Percentiles rank a stretch among this genome's conserved stretches.
Evolutionary conservation across 1,140 invertebrate species (phyloP).

Genomic region (Drosophila pectinifera): DNA sequence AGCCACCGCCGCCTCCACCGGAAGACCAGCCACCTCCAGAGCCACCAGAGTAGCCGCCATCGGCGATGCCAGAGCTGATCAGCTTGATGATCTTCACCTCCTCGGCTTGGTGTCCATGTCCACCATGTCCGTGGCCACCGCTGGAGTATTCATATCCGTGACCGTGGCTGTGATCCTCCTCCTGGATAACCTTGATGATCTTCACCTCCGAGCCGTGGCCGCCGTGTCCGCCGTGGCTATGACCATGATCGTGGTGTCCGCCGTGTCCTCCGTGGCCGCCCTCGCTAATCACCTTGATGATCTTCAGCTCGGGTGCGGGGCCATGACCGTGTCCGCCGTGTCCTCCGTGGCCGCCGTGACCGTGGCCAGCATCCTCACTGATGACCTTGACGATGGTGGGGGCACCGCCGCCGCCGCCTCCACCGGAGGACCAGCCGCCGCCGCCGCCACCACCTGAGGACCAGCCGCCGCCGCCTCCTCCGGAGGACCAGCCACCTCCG

Average conservation of each 20-base stretch:
- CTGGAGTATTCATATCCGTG: conserved; percentile 25
- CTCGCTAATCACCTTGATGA: conserved; percentile 60
- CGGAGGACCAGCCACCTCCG: conserved; percentile 1
- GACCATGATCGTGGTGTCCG: conserved; percentile 37
- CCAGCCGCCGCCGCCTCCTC: conserved; percentile 32
- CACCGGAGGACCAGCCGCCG: conserved; percentile 21
- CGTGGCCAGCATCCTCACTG: conserved; percentile 44
- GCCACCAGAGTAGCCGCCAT: conserved; percentile 33
- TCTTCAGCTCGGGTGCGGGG: conserved; percentile 44
- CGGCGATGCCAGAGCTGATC: conserved; percentile 39
- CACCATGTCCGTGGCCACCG: conserved; percentile 21
- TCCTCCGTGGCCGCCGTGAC: conserved; percentile 31
- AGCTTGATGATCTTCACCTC: conserved; percentile 54
- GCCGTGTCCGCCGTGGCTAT: conserved; percentile 31
- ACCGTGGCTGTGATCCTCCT: conserved; percentile 26
- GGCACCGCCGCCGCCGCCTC: conserved; percentile 31
- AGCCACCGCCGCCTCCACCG: conserved; percentile 23
- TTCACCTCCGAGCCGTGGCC: conserved; percentile 48
- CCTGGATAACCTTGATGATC: conserved; percentile 63
- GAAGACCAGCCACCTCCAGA: conserved; percentile 34
- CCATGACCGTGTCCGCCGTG: conserved; percentile 39
- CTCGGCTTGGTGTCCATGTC: conserved; percentile 15
- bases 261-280: conserved; percentile 38
- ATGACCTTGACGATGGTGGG: conserved; percentile 66
- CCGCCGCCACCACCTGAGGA: conserved; percentile 35